These are phyloP conservation scores for Erpetoichthys calabaricus DNA, from an alignment of 2,797 vertebrate genomes.

Conservation along the genomic window DNA sequence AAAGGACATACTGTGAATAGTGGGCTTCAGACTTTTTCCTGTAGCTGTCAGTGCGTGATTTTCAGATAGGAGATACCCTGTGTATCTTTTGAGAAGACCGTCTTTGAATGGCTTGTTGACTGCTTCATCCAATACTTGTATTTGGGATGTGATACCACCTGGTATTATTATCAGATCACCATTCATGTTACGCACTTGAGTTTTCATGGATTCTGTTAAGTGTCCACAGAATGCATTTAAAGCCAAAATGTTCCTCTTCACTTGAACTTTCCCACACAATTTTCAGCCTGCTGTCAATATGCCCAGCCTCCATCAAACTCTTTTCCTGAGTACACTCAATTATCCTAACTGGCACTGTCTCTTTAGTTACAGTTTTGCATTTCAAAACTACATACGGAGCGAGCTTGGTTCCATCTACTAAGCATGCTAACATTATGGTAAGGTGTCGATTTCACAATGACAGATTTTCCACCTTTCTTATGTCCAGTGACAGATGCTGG, in stretches of 20 bases:
- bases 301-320: no score
- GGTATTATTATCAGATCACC: conserved; percentile 6
- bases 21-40: conserved; percentile 32
- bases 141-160: conserved; percentile 34
- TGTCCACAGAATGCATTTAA: conserved; percentile 35
- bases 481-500: no score
- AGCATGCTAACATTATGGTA: no score
- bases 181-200: conserved; percentile 26
- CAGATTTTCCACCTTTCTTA: no score
- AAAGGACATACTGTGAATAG: conserved; percentile 16
- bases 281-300: no score
- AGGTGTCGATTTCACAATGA: no score
- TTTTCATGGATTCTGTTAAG: conserved; percentile 26
- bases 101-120: conserved; percentile 34
- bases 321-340: no score
- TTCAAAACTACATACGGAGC: no score
- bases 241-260: conserved; percentile 29
- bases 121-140: conserved; percentile 35
- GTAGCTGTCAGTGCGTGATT: conserved; percentile 32
- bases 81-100: conserved; percentile 30
- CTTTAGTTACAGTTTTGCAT: no score
- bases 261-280: background rate
- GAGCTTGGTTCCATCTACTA: no score
- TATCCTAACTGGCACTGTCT: no score
- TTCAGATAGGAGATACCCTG: conserved; percentile 29